phyloP scores from a whole-genome alignment of 2,888 invertebrate genomes.

The Erebia palarica region DNA sequence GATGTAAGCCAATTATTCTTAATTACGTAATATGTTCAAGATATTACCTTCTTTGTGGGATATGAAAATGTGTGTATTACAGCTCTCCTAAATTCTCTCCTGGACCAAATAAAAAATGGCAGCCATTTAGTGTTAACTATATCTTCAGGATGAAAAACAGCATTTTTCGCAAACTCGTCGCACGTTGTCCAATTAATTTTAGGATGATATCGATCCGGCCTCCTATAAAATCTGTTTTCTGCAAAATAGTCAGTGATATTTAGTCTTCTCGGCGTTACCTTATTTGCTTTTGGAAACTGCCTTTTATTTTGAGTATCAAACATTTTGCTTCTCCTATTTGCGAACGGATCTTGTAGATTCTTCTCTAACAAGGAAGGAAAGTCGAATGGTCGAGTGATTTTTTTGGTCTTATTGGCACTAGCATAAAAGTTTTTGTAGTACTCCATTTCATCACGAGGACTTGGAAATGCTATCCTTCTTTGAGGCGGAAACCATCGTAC shows the following conservation, averaged over 20 bases:
- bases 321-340: background rate
- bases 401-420: background rate
- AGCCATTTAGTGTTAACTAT: conserved; percentile 60
- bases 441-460: conserved; percentile 40
- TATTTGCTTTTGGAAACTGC: conserved; percentile 2
- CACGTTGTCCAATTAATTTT: conserved; percentile 58
- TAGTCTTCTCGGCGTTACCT: background rate
- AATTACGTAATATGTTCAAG: background rate
- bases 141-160: conserved; percentile 58
- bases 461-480: conserved; percentile 27
- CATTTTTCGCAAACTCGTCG: conserved; percentile 54
- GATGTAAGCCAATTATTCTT: too few species aligned
- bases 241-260: conserved; percentile 35
- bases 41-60: conserved; percentile 59
- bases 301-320: background rate
- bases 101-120: conserved; percentile 66
- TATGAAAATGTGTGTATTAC: conserved; percentile 53
- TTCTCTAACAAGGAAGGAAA: conserved; percentile 44
- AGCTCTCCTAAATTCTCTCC: conserved; percentile 27
- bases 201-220: background rate
- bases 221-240: conserved; percentile 39
- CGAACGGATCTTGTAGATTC: conserved; percentile 40
- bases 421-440: conserved; percentile 33
- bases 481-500: background rate
- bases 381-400: conserved; percentile 35